phyloP scores from a whole-genome alignment of 2,888 invertebrate genomes.

The Acrobasis suavella region DNA sequence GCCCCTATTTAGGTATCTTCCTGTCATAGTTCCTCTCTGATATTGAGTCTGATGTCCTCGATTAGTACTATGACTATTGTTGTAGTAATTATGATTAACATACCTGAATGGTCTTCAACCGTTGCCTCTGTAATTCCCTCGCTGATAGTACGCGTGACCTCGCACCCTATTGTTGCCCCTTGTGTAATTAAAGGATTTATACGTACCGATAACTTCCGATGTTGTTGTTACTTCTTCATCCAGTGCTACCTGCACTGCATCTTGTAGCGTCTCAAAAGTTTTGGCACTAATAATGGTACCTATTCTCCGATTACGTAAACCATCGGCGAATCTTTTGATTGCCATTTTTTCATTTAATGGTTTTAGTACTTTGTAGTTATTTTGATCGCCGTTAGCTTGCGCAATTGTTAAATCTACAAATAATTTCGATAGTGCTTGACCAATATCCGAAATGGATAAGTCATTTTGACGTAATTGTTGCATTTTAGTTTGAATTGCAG shows the following conservation, averaged over 20 bases:
- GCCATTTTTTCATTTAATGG: not conserved
- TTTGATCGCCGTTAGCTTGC: not conserved
- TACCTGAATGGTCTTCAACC: not conserved
- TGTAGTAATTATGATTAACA: not conserved
- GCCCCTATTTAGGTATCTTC: slow-evolving; percentile 1
- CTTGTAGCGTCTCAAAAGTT: not conserved
- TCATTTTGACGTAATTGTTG: no score
- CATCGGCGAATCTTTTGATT: not conserved
- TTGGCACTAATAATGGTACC: not conserved
- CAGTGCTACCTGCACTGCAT: not conserved
- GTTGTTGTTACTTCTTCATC: slow-evolving; percentile 2
- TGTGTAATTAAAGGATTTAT: not conserved
- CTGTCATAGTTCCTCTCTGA: slow-evolving; percentile 1
- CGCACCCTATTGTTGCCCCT: not conserved
- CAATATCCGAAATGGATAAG: not conserved
- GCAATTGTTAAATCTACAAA: not conserved
- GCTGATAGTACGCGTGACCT: not conserved
- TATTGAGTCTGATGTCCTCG: slow-evolving; percentile 1
- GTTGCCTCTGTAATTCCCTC: slow-evolving; percentile 1
- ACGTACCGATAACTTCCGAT: not conserved
- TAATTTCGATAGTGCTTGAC: not conserved
- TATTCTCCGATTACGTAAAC: not conserved
- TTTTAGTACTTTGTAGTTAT: not conserved
- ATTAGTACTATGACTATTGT: slow-evolving; percentile 1
- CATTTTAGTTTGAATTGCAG: not conserved